phyloP scores from a whole-genome alignment of 2,113 vertebrate species.

The Tursiops truncatus region DNA sequence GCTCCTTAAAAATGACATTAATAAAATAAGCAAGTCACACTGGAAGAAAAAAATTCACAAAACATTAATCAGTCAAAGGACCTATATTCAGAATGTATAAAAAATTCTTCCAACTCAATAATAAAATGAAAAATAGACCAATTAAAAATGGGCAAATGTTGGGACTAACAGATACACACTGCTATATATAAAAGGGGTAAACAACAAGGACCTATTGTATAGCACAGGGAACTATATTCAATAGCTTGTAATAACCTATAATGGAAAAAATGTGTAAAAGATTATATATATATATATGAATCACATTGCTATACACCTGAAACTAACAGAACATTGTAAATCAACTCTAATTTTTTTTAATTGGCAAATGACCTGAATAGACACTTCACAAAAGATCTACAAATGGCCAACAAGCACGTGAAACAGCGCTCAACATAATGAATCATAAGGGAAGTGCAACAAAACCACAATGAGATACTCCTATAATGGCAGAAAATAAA shows the following conservation, averaged over 20 bases:
- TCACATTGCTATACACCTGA: not conserved
- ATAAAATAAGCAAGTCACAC: not conserved
- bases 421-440: not conserved
- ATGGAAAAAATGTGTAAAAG: no score
- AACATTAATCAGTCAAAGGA: not conserved
- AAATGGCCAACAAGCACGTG: not conserved
- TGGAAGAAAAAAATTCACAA: not conserved
- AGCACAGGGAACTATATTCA: no score
- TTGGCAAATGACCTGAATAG: not conserved
- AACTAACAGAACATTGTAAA: not conserved
- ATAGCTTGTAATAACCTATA: no score
- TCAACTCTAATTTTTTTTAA: not conserved
- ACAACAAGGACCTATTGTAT: no score
- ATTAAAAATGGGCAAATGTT: not conserved
- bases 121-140: not conserved
- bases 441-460: not conserved
- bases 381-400: not conserved
- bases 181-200: no score
- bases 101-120: not conserved
- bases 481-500: not conserved
- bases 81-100: not conserved
- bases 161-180: no score
- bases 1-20: not conserved
- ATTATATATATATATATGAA: not conserved
- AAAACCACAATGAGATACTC: not conserved